These are phyloP conservation scores for Petrophora chlorosata DNA, from an alignment of 2,888 invertebrate genomes.

Conservation along the genomic window DNA sequence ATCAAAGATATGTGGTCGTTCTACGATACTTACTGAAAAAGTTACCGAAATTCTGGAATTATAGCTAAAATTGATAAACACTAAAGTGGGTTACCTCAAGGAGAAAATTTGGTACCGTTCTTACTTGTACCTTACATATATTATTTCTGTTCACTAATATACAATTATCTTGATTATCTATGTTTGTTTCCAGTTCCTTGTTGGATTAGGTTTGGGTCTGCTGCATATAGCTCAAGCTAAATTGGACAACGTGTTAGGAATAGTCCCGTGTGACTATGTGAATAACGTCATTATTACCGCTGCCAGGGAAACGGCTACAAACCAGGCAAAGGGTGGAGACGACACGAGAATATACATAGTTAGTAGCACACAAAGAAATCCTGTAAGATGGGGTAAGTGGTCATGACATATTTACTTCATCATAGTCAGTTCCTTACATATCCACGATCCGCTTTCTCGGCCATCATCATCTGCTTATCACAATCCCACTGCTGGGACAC, in stretches of 20 bases:
- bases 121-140: too few relatives aligned
- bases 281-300: slow-evolving; percentile 22
- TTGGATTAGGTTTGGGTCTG: background rate
- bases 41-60: too few relatives aligned
- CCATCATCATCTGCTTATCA: too few relatives aligned
- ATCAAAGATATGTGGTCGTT: too few relatives aligned
- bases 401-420: too few relatives aligned
- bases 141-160: background rate
- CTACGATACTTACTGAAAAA: too few relatives aligned
- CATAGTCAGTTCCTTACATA: too few relatives aligned
- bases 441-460: too few relatives aligned
- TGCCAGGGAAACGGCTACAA: slow-evolving; percentile 10
- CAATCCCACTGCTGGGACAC: too few relatives aligned
- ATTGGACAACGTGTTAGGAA: background rate
- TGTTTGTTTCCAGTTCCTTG: slow-evolving; percentile 3
- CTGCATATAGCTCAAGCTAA: background rate
- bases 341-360: slow-evolving; percentile 20
- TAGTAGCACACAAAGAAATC: slow-evolving; percentile 4
- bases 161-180: background rate
- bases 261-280: slow-evolving; percentile 20
- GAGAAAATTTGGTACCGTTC: too few relatives aligned
- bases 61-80: too few relatives aligned
- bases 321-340: background rate
- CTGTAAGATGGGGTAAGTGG: slow-evolving; percentile 8
- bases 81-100: too few relatives aligned